phyloP scores from a whole-genome alignment of 2,797 vertebrate genomes.

The Pyrocephalus nanus region DNA sequence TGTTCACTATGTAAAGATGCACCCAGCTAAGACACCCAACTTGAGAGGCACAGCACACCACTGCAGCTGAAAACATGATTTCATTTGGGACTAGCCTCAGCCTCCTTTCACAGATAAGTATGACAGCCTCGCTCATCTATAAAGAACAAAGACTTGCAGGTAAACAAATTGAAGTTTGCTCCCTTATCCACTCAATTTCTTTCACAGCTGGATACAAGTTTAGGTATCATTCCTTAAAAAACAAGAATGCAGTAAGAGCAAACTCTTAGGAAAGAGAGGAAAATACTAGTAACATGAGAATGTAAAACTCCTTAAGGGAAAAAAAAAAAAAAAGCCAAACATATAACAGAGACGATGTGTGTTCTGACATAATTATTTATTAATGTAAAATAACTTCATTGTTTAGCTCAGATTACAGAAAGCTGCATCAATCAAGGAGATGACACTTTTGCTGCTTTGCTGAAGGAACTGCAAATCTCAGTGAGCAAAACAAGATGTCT shows the following conservation, averaged over 20 bases:
- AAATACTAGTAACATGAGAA: neutral
- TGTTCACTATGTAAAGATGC: neutral
- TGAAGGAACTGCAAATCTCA: slow-evolving; percentile 46
- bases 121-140: neutral
- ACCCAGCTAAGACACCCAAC: neutral
- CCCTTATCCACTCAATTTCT: neutral
- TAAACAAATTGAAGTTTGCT: neutral
- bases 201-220: neutral
- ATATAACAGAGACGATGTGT: neutral
- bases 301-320: neutral
- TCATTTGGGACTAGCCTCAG: neutral
- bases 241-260: neutral
- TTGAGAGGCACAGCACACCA: neutral
- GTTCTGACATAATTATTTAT: neutral
- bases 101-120: neutral
- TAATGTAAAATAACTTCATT: neutral
- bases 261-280: neutral
- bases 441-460: slow-evolving; percentile 20
- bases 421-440: slow-evolving; percentile 6
- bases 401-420: neutral
- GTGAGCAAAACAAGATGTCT: slow-evolving; percentile 49
- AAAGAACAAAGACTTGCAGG: neutral
- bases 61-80: neutral
- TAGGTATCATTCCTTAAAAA: neutral
- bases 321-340: rapidly evolving